Conservation (phyloP, 2,113 vertebrate genomes). For the Genyomyrus donnyi region DNA sequence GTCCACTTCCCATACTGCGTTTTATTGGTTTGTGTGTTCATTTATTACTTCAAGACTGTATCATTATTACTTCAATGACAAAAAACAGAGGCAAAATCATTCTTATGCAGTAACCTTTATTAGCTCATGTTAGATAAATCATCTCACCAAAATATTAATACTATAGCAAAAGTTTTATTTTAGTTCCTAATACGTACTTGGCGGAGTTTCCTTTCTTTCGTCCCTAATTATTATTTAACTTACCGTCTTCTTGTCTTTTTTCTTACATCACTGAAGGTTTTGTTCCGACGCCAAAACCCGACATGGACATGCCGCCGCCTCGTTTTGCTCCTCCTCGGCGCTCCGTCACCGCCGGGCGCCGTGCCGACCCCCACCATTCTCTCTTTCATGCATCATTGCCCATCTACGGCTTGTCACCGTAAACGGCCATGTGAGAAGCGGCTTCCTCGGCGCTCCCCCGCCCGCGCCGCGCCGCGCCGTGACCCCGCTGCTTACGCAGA, state of each 20-base stretch:
- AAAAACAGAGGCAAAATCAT: neutral
- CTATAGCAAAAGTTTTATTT: neutral
- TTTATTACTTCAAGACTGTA: neutral
- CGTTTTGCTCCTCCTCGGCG: neutral
- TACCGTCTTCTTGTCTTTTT: neutral
- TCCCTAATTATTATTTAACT: neutral
- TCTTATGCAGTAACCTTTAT: neutral
- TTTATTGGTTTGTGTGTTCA: neutral
- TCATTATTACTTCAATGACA: neutral
- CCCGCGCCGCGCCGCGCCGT: constrained; percentile 60
- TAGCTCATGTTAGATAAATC: neutral
- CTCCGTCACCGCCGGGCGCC: constrained; percentile 11
- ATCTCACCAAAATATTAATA: neutral
- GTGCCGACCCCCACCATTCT: neutral
- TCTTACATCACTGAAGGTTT: neutral
- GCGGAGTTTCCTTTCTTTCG: neutral
- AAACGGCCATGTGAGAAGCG: constrained; percentile 26
- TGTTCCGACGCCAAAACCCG: neutral
- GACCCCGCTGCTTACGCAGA: constrained; percentile 63
- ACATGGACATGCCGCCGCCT: constrained; percentile 14
- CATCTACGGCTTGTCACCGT: neutral
- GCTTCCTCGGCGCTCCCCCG: constrained; percentile 49
- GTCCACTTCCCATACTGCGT: neutral
- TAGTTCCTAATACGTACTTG: neutral
- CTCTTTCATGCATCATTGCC: neutral